Evolutionary conservation across 2,113 vertebrate species (phyloP), one percentile per base, ranked within the genome.

Genomic region (Parotia lawesii): DNA sequence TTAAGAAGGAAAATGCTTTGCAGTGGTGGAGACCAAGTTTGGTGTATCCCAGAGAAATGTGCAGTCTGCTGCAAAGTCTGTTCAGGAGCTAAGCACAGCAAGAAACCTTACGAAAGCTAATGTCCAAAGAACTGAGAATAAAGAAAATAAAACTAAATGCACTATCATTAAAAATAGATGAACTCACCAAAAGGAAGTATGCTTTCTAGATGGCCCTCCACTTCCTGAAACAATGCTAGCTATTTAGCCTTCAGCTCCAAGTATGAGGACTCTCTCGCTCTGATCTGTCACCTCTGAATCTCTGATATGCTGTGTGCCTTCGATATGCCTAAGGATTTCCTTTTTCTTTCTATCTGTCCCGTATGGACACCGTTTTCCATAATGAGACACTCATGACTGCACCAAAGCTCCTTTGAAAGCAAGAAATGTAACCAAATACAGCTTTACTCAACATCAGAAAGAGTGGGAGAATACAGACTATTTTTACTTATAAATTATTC

Each of bases 401-500:
- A 85, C 88, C 80, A 93, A 93, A 80, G 78, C 44, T 94, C 80
- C 47, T 90, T 24, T 96, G 87, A 94, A 95, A 86, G 85, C 60
- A 91, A 93, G 69, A 91, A 91, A 80, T 61, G 53, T 91, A 96
- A 95, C 82, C 61, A 93, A 93, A 85, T 64, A 88, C 87, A 74
- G 90, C 57, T 94, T 91, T 90, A 88, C 44, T 94, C 51, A 71
- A 88, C 69, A 93, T 95, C 85, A 93, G 85, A 94, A 95, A 84
- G 60, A 91, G 29, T 88, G 79, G 54, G 74, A 76, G 87, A 95
- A 95, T 70, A 45, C 47, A 91, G 60, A 42, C 81, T 90, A 87
- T 89, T 96, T 96, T 95, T 82, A 77, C 81, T 79, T 92, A 87
- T 76, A 95, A 93, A 96, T 92, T 89, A 96, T 95, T 94, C 89